A percentile compares a stretch with the other conserved stretches of the same genome.
Evolutionary conservation across 2,113 vertebrate species (phyloP).

Genomic region (Ginglymostoma cirratum): DNA sequence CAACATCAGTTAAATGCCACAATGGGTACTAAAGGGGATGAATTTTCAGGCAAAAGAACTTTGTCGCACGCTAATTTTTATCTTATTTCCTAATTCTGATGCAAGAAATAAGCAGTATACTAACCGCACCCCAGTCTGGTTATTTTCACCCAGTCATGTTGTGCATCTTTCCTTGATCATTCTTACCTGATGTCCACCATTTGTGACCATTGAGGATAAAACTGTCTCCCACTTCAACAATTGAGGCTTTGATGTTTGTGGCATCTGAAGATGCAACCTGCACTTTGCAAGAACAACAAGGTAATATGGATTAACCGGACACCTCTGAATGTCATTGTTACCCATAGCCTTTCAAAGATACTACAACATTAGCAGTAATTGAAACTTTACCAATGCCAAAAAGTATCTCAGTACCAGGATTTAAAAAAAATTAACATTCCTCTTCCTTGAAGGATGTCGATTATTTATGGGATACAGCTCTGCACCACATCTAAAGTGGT

Average conservation of each 20-base stretch:
- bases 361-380: neutral
- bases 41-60: neutral
- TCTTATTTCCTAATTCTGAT: neutral
- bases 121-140: neutral
- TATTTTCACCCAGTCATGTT: neutral
- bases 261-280: slow-evolving; percentile 60
- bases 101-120: neutral
- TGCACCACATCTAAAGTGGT: neutral
- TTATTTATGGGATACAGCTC: neutral
- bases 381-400: neutral
- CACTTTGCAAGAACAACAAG: neutral
- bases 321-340: neutral
- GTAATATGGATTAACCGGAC: neutral
- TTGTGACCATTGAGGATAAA: slow-evolving; percentile 54
- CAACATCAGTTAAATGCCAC: neutral
- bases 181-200: slow-evolving; percentile 60
- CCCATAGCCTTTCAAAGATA: neutral
- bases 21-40: neutral
- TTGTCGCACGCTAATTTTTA: neutral
- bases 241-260: slow-evolving; percentile 55
- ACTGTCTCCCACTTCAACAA: slow-evolving; percentile 46
- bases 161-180: neutral
- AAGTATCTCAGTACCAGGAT: neutral
- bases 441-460: neutral
- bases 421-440: neutral